Evolutionary conservation across 2,888 invertebrate species (phyloP).

Genomic region (Drosophila basisetae): DNA sequence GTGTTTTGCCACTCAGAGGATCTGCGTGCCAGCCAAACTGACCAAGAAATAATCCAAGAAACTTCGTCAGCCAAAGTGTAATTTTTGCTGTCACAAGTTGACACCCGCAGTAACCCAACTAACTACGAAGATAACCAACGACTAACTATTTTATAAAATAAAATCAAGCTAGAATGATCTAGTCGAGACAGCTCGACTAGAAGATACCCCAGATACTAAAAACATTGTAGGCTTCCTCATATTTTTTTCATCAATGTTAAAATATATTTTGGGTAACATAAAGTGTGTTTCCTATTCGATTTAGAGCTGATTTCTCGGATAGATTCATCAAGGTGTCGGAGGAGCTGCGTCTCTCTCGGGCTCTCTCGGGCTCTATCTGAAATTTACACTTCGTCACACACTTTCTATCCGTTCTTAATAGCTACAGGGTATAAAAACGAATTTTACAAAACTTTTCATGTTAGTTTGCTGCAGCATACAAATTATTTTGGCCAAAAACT

Average conservation of each 20-base stretch:
- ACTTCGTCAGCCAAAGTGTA: slow-evolving; percentile 27
- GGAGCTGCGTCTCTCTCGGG: neutral
- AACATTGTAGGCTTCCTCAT: neutral
- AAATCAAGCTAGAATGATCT: neutral
- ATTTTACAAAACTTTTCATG: slow-evolving; percentile 57
- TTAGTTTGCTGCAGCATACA: slow-evolving; percentile 71
- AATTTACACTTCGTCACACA: neutral
- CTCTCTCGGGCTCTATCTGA: neutral
- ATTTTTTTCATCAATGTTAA: neutral
- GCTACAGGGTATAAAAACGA: slow-evolving; percentile 31
- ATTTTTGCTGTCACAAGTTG: slow-evolving; percentile 55
- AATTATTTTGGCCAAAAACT: slow-evolving; percentile 72
- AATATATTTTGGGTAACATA: neutral
- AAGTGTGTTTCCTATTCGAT: neutral
- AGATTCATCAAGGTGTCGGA: neutral
- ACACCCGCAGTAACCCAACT: slow-evolving; percentile 53
- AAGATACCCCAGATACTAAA: neutral
- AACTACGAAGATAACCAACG: slow-evolving; percentile 27
- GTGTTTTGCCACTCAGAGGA: slow-evolving; percentile 24
- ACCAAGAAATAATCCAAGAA: slow-evolving; percentile 6
- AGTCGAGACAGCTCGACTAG: neutral
- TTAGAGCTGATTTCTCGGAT: neutral
- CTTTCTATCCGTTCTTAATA: neutral
- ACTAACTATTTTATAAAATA: slow-evolving; percentile 31
- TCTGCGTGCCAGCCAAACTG: slow-evolving; percentile 14